Evolutionary conservation across 1,140 invertebrate species (phyloP).

Genomic region (Eciton burchellii): DNA sequence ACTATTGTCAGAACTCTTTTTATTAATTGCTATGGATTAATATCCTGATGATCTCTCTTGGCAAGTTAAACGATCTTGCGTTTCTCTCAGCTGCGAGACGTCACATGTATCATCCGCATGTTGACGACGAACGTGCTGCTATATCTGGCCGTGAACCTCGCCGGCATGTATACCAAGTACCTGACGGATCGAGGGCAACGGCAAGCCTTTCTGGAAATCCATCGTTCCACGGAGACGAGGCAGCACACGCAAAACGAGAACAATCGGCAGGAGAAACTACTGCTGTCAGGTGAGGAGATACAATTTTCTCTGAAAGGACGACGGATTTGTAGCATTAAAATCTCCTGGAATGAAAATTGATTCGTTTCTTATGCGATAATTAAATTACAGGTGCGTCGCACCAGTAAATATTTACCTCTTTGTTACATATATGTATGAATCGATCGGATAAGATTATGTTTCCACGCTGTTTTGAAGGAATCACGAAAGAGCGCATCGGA

Average conservation of each 20-base stretch:
- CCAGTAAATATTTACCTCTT: too few relatives aligned
- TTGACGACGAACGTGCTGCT: slow-evolving; percentile 92
- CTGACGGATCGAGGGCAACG: slow-evolving; percentile 97
- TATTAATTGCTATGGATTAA: neutral
- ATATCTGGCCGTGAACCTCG: slow-evolving; percentile 95
- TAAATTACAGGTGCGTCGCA: too few relatives aligned
- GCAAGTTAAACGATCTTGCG: neutral
- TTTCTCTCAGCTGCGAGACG: slow-evolving; percentile 81
- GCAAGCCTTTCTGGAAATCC: slow-evolving; percentile 98
- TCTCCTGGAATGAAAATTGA: too few relatives aligned
- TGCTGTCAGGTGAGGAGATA: slow-evolving; percentile 90
- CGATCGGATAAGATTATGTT: too few relatives aligned
- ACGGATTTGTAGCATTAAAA: too few relatives aligned
- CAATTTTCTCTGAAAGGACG: too few relatives aligned
- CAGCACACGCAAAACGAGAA: slow-evolving; percentile 97
- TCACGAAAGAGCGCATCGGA: too few relatives aligned
- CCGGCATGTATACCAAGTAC: slow-evolving; percentile 98
- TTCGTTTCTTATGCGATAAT: too few relatives aligned
- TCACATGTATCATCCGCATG: slow-evolving; percentile 88
- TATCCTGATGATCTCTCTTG: neutral
- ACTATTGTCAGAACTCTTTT: neutral
- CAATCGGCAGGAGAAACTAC: slow-evolving; percentile 96
- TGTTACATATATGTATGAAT: too few relatives aligned
- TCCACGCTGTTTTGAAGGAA: too few relatives aligned
- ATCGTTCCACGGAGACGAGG: slow-evolving; percentile 97